phyloP scores from a whole-genome alignment of 2,888 invertebrate species.

The Lordiphosa andalusiaca region DNA sequence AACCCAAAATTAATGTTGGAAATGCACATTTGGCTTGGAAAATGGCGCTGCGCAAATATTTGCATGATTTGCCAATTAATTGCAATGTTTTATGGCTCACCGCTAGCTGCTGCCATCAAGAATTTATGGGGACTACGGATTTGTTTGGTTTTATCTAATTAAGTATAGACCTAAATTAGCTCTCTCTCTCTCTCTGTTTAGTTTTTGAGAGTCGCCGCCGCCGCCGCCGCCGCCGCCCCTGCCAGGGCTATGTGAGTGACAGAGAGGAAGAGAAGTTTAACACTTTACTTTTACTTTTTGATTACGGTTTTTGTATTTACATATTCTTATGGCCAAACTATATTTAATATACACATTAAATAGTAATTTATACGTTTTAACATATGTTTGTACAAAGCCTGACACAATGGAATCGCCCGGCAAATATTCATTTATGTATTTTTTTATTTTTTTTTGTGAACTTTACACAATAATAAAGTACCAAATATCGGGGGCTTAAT shows the following conservation, averaged over 20 bases:
- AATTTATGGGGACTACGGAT: background rate
- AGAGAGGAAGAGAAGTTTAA: conserved; percentile 5
- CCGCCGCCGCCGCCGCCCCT: conserved; percentile 7
- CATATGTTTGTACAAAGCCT: conserved; percentile 21
- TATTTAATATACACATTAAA: conserved; percentile 58
- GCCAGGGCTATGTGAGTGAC: conserved; percentile 13
- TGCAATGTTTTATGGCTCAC: conserved; percentile 51
- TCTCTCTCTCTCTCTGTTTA: conserved; percentile 31
- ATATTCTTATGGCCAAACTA: conserved; percentile 18
- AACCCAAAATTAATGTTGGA: conserved; percentile 5
- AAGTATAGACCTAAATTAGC: conserved; percentile 35
- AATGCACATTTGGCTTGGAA: conserved; percentile 25
- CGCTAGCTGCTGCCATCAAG: conserved; percentile 9
- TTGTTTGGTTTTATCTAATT: conserved; percentile 46
- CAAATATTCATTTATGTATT: conserved; percentile 1
- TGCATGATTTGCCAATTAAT: conserved; percentile 63
- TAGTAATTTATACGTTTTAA: conserved; percentile 36
- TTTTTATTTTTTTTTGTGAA: background rate
- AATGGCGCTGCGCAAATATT: conserved; percentile 51
- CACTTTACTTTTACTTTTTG: conserved; percentile 6
- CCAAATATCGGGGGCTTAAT: conserved; percentile 18
- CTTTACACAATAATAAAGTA: background rate
- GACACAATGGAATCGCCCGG: conserved; percentile 6
- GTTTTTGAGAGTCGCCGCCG: conserved; percentile 36
- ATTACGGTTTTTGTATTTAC: conserved; percentile 47